Evolutionary conservation across 2,888 invertebrate species (phyloP), one percentile per base, ranked within the genome.

Genomic region (Lordiphosa fenestrarum): DNA sequence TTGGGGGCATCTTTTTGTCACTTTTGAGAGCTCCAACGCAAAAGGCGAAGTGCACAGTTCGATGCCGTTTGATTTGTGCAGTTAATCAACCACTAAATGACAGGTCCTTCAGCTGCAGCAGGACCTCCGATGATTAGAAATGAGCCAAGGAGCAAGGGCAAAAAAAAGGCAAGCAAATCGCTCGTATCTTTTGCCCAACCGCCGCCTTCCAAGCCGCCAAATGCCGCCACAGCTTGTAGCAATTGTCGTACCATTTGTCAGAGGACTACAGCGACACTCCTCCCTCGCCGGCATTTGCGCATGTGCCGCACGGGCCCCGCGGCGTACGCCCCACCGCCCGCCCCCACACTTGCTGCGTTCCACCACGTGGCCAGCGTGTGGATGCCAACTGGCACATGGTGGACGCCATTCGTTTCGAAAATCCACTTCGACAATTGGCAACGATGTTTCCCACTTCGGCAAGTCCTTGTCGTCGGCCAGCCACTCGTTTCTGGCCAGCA

Each of bases 231-330:
- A 84, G 83, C 86, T 84, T 82, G 86, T 78, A 83, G 78, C 84
- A 87, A 84, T 86, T 88, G 87, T 86, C 87, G 87, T 86, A 86
- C 85, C 87, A 87, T 87, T 87, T 87, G 88, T 88, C 87, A 88
- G 87, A 75, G 69, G 76, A 73, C 74, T 67, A 57, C 63, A 54
- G 54, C 62, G 76, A 86, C 80, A 87, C 87, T 87, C 87, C 87
- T 87, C 87, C 87, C 85, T 83, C 87, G 61, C 50, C 15, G 19
- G 38, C 19, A 37, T 78, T 13, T 73, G 87, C 87, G 87, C 88
- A 84, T 86, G 87, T 78, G 82, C 84, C 75, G 46, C 46, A 6
- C n/a, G 15, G 5, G 33, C 13, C 9, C n/a, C 7, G 1, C 25
- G 10, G n/a, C 15, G 42, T 6, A 7, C 63, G 40, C 25, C 63